Percentiles rank a stretch among this genome's conserved stretches.
Evolutionary conservation across 2,888 invertebrate species (phyloP).

Genomic region (Malthinus flaveolus): DNA sequence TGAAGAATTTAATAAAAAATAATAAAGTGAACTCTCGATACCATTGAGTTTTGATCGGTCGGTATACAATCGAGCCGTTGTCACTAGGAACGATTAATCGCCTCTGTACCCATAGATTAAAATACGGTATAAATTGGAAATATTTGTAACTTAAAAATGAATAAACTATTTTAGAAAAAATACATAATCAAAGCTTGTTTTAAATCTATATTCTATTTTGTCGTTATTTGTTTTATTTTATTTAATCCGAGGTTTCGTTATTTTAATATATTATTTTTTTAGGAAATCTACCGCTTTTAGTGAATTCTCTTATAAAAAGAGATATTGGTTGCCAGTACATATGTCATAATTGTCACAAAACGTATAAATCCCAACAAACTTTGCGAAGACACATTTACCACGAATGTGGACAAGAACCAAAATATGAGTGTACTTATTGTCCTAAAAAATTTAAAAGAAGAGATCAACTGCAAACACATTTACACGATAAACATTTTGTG

Average conservation of each 20-base stretch:
- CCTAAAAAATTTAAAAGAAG: conserved; percentile 69
- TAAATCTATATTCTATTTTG: not conserved
- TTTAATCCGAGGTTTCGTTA: not conserved
- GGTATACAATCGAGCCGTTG: too few species aligned
- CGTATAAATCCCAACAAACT: conserved; percentile 30
- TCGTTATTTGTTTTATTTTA: not conserved
- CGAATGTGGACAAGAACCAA: conserved; percentile 73
- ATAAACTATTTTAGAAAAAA: too few species aligned
- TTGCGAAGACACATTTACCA: conserved; percentile 62
- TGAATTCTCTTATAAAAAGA: not conserved
- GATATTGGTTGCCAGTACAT: not conserved
- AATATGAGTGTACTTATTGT: conserved; percentile 74
- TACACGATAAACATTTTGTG: conserved; percentile 17
- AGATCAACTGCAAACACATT: conserved; percentile 40
- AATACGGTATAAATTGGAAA: too few species aligned
- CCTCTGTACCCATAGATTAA: too few species aligned
- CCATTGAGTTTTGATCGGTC: too few species aligned
- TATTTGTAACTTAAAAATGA: too few species aligned
- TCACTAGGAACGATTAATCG: too few species aligned
- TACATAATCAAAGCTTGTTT: not conserved
- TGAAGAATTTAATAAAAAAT: too few species aligned
- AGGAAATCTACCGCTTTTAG: conserved; percentile 2
- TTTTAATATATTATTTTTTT: not conserved
- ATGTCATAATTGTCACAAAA: conserved; percentile 29
- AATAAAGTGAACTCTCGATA: too few species aligned